Conservation (phyloP, 1,140 invertebrate genomes). For the Venustaconcha ellipsiformis region DNA sequence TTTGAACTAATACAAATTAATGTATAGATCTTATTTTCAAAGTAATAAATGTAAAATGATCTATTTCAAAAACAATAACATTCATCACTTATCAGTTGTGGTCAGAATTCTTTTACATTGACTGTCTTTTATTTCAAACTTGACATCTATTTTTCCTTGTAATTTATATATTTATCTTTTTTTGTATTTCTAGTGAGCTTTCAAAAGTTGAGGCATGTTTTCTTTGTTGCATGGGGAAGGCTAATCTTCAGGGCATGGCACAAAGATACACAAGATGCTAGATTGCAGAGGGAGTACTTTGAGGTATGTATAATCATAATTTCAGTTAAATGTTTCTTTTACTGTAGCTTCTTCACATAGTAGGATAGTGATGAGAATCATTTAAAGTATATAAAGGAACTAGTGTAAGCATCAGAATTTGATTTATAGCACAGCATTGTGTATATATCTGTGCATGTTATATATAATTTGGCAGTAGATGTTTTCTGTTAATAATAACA, state of each 20-base stretch:
- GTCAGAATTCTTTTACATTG: too few species aligned
- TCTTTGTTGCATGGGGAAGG: conserved; percentile 44
- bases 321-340: too few species aligned
- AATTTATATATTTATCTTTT: background rate
- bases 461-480: too few species aligned
- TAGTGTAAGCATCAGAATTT: background rate
- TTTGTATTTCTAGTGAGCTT: conserved; percentile 50
- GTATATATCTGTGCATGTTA: background rate
- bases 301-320: conserved; percentile 49
- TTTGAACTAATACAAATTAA: too few species aligned
- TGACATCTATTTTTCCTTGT: background rate
- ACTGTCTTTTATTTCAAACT: too few species aligned
- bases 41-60: too few species aligned
- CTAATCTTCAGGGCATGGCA: conserved; percentile 65
- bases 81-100: too few species aligned
- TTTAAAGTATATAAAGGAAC: background rate
- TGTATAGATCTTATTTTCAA: too few species aligned
- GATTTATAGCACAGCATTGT: background rate
- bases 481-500: too few species aligned
- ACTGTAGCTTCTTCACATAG: background rate
- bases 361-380: conserved; percentile 7
- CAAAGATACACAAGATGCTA: conserved; percentile 58
- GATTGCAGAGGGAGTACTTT: conserved; percentile 66
- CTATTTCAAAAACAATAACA: too few species aligned
- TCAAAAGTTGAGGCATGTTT: conserved; percentile 58